A percentile compares a stretch with the other conserved stretches of the same genome.
phyloP scores from a whole-genome alignment of 2,797 vertebrate genomes.

The Psittacula echo region DNA sequence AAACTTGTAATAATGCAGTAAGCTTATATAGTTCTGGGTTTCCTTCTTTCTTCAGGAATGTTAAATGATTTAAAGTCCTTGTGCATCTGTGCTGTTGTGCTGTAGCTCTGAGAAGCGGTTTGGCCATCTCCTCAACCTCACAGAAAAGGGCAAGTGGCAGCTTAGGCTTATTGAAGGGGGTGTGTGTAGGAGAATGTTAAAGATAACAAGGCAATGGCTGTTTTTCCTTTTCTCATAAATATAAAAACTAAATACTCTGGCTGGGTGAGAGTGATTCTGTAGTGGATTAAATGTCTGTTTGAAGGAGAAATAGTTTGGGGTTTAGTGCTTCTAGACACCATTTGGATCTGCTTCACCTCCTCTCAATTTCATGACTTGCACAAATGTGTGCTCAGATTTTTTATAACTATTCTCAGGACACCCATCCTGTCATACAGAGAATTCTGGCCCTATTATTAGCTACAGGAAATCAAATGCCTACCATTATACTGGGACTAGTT shows the following conservation, averaged over 20 bases:
- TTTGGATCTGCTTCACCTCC: background rate
- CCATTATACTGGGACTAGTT: background rate
- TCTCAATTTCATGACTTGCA: background rate
- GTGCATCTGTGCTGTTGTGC: accelerated
- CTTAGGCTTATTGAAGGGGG: background rate
- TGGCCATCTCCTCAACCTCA: background rate
- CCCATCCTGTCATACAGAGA: background rate
- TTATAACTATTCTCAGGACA: background rate
- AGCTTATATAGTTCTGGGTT: accelerated
- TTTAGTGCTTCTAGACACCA: background rate
- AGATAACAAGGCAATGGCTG: background rate
- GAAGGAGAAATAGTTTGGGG: background rate
- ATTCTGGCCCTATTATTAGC: background rate
- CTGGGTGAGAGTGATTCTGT: background rate
- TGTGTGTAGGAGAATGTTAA: accelerated
- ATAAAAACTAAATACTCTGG: background rate
- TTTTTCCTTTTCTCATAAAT: background rate
- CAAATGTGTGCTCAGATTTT: background rate
- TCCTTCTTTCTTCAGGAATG: background rate
- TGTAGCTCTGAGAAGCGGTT: accelerated
- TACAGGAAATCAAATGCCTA: background rate
- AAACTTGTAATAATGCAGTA: background rate
- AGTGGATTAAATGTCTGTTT: background rate
- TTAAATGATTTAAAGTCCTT: background rate
- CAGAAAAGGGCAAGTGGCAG: background rate